These are phyloP conservation scores for Paratilapia polleni DNA, from an alignment of 2,113 vertebrate species.

Conservation along the genomic window DNA sequence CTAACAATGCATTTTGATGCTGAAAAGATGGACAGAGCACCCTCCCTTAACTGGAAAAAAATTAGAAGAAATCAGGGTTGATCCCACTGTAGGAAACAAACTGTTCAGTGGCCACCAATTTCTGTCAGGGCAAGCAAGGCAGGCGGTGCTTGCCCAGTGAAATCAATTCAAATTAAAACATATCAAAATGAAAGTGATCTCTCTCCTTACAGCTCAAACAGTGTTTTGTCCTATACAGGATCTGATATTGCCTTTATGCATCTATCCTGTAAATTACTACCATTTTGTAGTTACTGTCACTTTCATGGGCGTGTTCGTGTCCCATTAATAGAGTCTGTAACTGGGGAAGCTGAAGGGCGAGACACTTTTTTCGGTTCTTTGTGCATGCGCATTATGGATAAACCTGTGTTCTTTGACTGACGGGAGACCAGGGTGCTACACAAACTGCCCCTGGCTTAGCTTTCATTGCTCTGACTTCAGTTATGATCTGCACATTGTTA, in stretches of 20 bases:
- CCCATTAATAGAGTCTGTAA: not conserved
- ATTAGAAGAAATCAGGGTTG: not conserved
- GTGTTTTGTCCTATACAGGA: not conserved
- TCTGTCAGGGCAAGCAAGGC: too few relatives aligned
- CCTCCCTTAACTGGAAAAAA: not conserved
- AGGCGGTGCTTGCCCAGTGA: too few relatives aligned
- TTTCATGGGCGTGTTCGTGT: not conserved
- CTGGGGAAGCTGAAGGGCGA: not conserved
- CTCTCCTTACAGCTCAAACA: not conserved
- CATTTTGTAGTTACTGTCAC: not conserved
- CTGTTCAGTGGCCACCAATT: not conserved
- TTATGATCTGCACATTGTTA: not conserved
- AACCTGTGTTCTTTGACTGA: not conserved
- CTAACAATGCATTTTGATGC: not conserved
- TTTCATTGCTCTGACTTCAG: not conserved
- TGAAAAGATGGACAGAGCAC: not conserved
- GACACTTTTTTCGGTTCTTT: not conserved
- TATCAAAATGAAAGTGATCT: not conserved
- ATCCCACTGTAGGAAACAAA: not conserved
- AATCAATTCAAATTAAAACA: too few relatives aligned
- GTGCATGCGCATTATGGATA: not conserved
- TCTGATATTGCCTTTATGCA: not conserved
- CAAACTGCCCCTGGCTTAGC: not conserved
- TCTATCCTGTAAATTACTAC: not conserved
- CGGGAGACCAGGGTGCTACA: not conserved